Conservation (phyloP, 2,113 vertebrate genomes). For the Bolborhynchus lineola region DNA sequence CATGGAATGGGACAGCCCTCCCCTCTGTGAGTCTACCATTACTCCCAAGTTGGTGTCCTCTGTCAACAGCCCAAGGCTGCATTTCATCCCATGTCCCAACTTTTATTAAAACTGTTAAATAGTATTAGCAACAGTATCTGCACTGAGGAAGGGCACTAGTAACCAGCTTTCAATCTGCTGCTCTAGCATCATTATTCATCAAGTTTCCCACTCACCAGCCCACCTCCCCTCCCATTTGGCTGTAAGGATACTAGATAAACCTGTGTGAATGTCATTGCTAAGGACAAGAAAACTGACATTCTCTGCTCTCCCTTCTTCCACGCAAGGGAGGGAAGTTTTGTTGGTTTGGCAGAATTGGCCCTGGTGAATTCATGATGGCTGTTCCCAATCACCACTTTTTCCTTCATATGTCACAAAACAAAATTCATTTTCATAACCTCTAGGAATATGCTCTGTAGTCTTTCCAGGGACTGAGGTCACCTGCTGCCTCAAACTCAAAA, state of each 20-base stretch:
- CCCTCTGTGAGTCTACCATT: fast-evolving
- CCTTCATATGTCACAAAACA: neutral
- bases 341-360: neutral
- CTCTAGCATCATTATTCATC: neutral
- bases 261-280: neutral
- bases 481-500: neutral
- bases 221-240: neutral
- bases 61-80: neutral
- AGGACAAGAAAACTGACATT: neutral
- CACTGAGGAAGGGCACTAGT: neutral
- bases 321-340: neutral
- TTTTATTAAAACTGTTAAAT: neutral
- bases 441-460: neutral
- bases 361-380: neutral
- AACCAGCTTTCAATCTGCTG: neutral
- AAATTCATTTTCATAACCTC: neutral
- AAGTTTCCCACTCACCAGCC: neutral
- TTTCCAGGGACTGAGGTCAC: neutral
- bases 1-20: neutral
- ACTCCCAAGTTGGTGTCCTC: neutral
- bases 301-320: neutral
- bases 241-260: neutral
- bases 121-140: neutral
- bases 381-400: neutral
- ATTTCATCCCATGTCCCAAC: neutral